These are phyloP conservation scores for Actinemys pallida DNA, from an alignment of 2,113 vertebrate genomes.

Conservation along the genomic window DNA sequence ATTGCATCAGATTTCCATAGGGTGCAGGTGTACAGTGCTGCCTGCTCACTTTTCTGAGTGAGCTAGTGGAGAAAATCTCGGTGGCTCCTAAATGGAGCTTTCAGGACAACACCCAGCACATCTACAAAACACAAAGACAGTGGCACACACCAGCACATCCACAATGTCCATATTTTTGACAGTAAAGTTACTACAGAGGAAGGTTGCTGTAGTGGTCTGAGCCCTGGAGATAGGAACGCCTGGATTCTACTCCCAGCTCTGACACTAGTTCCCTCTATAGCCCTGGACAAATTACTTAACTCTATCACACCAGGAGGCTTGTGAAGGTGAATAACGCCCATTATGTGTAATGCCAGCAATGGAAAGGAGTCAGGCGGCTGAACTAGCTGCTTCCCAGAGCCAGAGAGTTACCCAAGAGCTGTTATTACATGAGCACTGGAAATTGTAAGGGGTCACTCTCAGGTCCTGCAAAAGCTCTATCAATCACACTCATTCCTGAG, in stretches of 20 bases:
- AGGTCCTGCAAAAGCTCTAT: slow-evolving; percentile 18
- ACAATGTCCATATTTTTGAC: neutral
- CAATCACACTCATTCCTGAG: neutral
- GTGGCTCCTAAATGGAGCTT: neutral
- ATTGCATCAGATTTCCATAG: neutral
- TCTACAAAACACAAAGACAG: neutral
- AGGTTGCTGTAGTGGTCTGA: neutral
- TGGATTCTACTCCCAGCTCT: neutral
- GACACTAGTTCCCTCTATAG: neutral
- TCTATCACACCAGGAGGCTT: neutral
- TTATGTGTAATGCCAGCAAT: neutral
- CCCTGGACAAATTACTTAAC: neutral
- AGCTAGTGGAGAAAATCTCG: neutral
- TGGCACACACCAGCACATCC: neutral
- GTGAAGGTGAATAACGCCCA: neutral
- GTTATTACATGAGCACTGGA: neutral
- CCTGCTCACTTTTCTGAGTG: neutral
- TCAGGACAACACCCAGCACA: neutral
- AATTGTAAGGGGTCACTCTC: slow-evolving; percentile 22
- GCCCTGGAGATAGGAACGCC: neutral
- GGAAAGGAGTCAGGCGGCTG: neutral
- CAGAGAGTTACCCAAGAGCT: neutral
- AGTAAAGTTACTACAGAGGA: neutral
- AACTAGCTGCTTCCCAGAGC: neutral
- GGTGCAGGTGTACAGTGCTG: neutral